phyloP scores from a whole-genome alignment of 2,113 vertebrate species.

The Lepisosteus oculatus region DNA sequence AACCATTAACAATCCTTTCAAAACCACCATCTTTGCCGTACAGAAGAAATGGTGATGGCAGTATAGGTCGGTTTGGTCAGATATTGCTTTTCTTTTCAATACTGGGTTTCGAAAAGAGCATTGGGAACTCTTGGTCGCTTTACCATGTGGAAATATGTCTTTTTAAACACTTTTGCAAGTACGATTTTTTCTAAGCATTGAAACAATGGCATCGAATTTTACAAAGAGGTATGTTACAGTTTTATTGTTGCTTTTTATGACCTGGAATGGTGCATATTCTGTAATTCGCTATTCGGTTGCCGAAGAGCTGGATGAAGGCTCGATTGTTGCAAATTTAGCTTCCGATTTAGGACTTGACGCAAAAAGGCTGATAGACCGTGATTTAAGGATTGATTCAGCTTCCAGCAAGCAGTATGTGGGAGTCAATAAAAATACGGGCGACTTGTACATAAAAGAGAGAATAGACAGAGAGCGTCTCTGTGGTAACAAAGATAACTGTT shows the following conservation, averaged over 20 bases:
- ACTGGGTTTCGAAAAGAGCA: no score
- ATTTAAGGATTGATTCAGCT: conserved; percentile 45
- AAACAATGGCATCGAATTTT: conserved; percentile 12
- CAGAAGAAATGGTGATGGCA: no score
- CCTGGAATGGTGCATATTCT: neutral
- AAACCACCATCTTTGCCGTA: no score
- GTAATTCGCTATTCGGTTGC: conserved; percentile 59
- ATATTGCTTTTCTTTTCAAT: no score
- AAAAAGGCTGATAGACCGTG: conserved; percentile 43
- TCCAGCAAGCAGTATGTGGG: conserved; percentile 61
- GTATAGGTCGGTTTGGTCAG: no score
- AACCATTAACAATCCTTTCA: no score
- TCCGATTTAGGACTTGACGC: conserved; percentile 64
- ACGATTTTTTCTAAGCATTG: no score
- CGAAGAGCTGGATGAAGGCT: conserved; percentile 67
- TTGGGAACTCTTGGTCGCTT: no score
- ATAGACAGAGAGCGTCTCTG: conserved; percentile 67
- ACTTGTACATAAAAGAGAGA: conserved; percentile 59
- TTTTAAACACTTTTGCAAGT: no score
- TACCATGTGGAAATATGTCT: no score
- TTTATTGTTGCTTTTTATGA: neutral
- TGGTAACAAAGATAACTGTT: conserved; percentile 21
- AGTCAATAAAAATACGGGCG: conserved; percentile 70
- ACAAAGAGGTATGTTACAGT: conserved; percentile 17
- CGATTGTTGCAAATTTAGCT: conserved; percentile 63